Conservation (phyloP, 2,888 invertebrate genomes). For the Melitaea athalia region DNA sequence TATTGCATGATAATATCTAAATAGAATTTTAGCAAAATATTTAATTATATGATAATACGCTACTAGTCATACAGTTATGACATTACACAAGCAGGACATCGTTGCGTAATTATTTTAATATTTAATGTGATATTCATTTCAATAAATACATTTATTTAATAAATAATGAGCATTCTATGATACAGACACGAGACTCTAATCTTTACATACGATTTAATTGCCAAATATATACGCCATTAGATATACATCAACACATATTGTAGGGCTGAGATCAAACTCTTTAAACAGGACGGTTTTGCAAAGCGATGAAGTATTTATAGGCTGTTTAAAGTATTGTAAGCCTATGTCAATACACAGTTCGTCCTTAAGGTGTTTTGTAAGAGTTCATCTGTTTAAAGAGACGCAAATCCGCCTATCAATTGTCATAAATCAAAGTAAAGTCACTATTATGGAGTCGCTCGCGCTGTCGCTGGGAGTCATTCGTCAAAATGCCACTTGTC, state of each 20-base stretch:
- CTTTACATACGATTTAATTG: too few relatives aligned
- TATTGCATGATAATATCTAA: too few relatives aligned
- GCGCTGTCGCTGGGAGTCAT: conserved; percentile 33
- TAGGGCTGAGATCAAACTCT: background rate
- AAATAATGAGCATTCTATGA: too few relatives aligned
- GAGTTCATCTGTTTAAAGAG: conserved; percentile 30
- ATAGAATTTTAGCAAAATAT: too few relatives aligned
- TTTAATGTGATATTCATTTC: too few relatives aligned
- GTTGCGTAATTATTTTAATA: too few relatives aligned
- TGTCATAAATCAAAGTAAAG: conserved; percentile 34
- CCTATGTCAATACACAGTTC: background rate
- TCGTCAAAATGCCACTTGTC: conserved; percentile 40
- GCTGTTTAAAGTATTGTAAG: background rate
- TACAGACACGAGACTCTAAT: too few relatives aligned
- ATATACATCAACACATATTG: background rate
- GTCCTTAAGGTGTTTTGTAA: conserved; percentile 24
- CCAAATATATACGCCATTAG: too few relatives aligned
- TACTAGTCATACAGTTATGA: too few relatives aligned
- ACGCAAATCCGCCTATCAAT: conserved; percentile 34
- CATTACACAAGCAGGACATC: too few relatives aligned
- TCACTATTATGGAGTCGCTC: conserved; percentile 28
- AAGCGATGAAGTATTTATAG: background rate
- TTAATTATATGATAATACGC: too few relatives aligned
- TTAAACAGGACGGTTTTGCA: background rate
- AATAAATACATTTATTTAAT: too few relatives aligned